These are phyloP conservation scores for Progne subis DNA, from an alignment of 2,113 vertebrate genomes.

Conservation along the genomic window DNA sequence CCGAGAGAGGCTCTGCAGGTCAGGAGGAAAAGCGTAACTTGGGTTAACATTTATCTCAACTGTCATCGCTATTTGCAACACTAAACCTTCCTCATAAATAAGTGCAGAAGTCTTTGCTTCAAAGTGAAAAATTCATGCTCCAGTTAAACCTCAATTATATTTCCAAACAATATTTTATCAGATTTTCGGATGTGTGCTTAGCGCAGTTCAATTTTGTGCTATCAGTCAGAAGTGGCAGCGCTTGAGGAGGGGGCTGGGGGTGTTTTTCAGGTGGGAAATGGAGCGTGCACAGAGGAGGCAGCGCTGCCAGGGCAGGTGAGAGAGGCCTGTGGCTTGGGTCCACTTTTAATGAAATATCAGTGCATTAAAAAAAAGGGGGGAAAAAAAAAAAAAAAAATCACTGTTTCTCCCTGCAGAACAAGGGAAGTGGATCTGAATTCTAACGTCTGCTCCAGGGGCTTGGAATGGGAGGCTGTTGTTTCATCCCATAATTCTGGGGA, in stretches of 20 bases:
- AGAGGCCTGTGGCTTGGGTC: neutral
- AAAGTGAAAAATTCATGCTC: conserved; percentile 24
- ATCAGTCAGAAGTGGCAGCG: conserved; percentile 66
- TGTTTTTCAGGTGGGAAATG: conserved; percentile 16
- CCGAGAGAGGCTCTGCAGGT: neutral
- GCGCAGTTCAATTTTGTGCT: conserved; percentile 71
- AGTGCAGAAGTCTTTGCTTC: conserved; percentile 41
- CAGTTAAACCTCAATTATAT: conserved; percentile 56
- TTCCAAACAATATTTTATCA: conserved; percentile 68
- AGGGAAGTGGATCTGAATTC: neutral
- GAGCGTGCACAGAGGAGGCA: neutral
- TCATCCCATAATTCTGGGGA: neutral
- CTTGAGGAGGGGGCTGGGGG: neutral
- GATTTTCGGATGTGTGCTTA: conserved; percentile 57
- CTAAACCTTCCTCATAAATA: conserved; percentile 59
- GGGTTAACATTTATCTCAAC: conserved; percentile 53
- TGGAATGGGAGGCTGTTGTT: neutral
- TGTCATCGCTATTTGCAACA: conserved; percentile 43
- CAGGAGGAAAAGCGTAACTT: neutral
- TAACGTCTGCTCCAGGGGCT: neutral
- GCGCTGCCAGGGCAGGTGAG: neutral
- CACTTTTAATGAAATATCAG: neutral
- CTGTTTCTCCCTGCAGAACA: neutral
- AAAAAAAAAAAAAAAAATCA: neutral
- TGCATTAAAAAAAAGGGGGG: neutral